Base-by-base conservation (phyloP, 2,797 vertebrate genomes). In the Heterohyrax brucei region DNA sequence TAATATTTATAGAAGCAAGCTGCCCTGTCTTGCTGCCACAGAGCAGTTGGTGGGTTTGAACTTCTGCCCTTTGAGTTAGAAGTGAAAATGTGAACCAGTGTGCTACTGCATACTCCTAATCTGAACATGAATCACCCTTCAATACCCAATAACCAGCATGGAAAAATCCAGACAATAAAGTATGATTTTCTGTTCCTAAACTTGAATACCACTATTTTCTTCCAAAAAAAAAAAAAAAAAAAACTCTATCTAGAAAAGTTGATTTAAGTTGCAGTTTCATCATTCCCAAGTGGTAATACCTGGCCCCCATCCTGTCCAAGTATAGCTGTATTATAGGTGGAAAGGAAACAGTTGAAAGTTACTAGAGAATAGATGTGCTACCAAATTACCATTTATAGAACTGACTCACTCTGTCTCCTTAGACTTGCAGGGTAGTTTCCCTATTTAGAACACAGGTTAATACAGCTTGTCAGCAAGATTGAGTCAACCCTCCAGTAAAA, bases 391-490 rank as follows among this genome's bases (percentile, higher is more conserved):
- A n/a, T 94, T 94, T 85, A 87, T 82, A 93, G 93, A 79, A 89
- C 77, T 88, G 96, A 77, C 84, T 95, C 90, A 83, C 24, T 1
- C 0, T 44, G 68, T 76, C 80, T 87, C 10, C 14, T 73, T 61
- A 79, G 44, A 78, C 68, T 33, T 13, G 7, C 70, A 75, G 83
- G 7, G 44, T 61, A 72, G n/a, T 68, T 94, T 95, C 76, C 72
- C 64, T 96, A 44, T 95, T 95, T 93, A 97, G 84, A 96, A 91
- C 82, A 48, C 3, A 24, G 33, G 72, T 83, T 94, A 87, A 50
- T 26, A 94, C 90, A 87, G n/a, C 82, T 94, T 56, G 75, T 75
- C 10, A 19, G 46, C 28, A 82, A 82, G 72, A 91, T 95, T 28
- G 83, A 93, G 82, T 59, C 53, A 95, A 95, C 68, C 19, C 24